Base-by-base conservation (phyloP, 2,797 vertebrate species). In the Loriculus beryllinus region DNA sequence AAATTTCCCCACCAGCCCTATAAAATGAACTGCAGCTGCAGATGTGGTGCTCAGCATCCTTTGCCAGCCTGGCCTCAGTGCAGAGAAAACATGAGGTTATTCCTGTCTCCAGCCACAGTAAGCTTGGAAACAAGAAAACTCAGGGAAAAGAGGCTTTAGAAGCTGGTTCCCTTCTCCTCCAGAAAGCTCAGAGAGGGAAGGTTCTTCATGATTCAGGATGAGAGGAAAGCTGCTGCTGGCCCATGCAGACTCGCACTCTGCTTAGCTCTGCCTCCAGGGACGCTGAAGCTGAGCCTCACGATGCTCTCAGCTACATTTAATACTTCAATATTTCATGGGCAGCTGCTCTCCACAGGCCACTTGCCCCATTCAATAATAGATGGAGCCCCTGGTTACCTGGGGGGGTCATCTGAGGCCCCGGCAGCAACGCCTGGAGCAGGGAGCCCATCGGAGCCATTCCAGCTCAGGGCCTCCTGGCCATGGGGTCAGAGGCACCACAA, bases 271-370 rank as follows among this genome's bases (percentile, higher is more conserved):
- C 88, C 91, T 95, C 72, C 48, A 37, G 56, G 56, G 91, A 96
- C 29, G 91, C 97, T 33, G 95, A 80, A 90, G 67, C 72, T 64
- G 86, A 91, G 42, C 74, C 59, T 75, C 47, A 82, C 51, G 74
- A 91, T 2, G 48, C 91, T 95, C 93, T 94, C 74, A 95, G 96
- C 95, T 93, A 87, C 74, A 77, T 96, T 95, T 93, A 86, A 86
- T 33, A 78, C 91, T 82, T 97, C 68, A 97, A 97, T 97, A 96
- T 97, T 97, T 97, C 94, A 97, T 97, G 93, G 80, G 92, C 95
- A 94, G 94, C 85, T 92, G 92, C 82, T 97, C 92, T 88, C 95
- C 45, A 76, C 93, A 96, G 92, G 78, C 89, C 28, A 4, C 95
- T 90, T 84, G 76, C 64, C 47, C 31, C 86, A 47, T 93, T 97